Conservation (phyloP, 2,888 invertebrate genomes). For the Protonemura montana region DNA sequence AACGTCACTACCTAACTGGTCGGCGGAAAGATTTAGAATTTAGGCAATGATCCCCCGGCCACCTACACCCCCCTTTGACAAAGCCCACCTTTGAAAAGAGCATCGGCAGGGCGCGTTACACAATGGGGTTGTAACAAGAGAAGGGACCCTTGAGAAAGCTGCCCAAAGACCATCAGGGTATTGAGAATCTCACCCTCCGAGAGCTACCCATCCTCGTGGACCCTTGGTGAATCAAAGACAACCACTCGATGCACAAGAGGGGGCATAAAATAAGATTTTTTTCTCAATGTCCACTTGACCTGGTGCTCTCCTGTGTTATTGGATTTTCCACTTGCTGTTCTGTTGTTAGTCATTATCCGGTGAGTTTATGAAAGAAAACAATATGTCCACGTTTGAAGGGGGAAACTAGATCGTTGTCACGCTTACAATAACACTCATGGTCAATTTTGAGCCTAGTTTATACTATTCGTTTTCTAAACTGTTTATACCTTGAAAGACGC, state of each 20-base stretch:
- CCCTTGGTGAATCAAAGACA: background rate
- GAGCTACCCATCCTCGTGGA: background rate
- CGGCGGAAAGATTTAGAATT: background rate
- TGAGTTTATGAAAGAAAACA: background rate
- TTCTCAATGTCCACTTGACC: background rate
- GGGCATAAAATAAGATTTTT: background rate
- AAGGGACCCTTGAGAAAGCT: background rate
- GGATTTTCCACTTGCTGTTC: slow-evolving; percentile 12
- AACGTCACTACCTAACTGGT: no score
- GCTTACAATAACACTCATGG: background rate
- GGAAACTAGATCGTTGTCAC: background rate
- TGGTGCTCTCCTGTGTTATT: background rate
- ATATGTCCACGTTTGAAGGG: background rate
- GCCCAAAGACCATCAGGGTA: background rate
- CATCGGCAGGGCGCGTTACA: background rate
- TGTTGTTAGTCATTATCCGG: background rate
- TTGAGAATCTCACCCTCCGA: background rate
- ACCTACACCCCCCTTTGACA: background rate
- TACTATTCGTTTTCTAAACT: background rate
- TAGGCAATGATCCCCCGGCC: background rate
- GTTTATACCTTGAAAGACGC: background rate
- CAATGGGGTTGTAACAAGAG: background rate
- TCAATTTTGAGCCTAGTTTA: background rate
- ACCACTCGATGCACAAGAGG: background rate
- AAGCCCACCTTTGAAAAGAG: background rate